A percentile compares a stretch with the other conserved stretches of the same genome.
These are phyloP conservation scores for Bovichtus diacanthus DNA, from an alignment of 2,797 vertebrate genomes.

Conservation along the genomic window DNA sequence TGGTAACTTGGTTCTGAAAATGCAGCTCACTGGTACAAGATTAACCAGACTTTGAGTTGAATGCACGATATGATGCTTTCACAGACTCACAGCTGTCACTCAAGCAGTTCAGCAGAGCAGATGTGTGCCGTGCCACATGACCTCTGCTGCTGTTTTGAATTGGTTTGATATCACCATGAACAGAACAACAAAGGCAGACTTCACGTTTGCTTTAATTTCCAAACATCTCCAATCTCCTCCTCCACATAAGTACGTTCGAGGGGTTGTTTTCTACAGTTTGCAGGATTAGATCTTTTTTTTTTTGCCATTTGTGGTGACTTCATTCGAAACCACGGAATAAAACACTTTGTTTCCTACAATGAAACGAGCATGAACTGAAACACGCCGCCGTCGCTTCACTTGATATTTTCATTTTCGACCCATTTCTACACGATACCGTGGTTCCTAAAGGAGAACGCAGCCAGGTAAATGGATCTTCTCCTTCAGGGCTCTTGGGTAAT, in stretches of 20 bases:
- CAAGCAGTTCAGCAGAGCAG: too few species aligned
- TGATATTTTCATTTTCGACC: not conserved
- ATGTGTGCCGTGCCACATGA: not conserved
- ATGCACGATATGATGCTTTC: too few species aligned
- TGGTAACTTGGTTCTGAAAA: not conserved
- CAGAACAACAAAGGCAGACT: too few species aligned
- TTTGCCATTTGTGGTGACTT: not conserved
- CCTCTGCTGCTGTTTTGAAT: not conserved
- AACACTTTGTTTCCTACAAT: not conserved
- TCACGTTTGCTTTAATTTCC: not conserved
- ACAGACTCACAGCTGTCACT: too few species aligned
- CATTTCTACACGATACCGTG: not conserved
- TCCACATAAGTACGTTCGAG: not conserved
- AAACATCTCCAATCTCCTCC: not conserved
- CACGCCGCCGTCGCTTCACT: too few species aligned
- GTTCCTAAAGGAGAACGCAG: not conserved
- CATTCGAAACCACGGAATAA: not conserved
- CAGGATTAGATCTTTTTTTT: not conserved
- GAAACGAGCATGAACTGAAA: not conserved
- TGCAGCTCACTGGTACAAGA: not conserved
- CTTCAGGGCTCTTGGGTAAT: not conserved
- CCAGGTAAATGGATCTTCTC: not conserved
- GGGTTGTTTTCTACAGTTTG: not conserved
- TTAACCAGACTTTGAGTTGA: too few species aligned
- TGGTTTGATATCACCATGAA: not conserved